Evolutionary conservation across 2,113 vertebrate genomes (phyloP).

Genomic region (Columba janthina): DNA sequence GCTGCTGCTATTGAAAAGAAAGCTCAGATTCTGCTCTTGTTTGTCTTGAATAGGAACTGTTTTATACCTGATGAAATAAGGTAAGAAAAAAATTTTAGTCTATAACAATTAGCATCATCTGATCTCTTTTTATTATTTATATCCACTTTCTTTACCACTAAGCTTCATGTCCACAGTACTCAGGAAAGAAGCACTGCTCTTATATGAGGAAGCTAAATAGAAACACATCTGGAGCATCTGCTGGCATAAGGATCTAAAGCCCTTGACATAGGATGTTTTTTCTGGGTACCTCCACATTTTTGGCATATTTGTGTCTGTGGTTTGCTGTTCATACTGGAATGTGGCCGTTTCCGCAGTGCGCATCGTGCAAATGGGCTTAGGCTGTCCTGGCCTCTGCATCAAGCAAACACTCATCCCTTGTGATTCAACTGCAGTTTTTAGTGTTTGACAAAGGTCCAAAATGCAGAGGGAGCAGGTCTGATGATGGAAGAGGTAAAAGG

Average conservation of each 20-base stretch:
- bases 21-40: background rate
- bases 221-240: background rate
- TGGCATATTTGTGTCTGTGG: background rate
- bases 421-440: background rate
- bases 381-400: background rate
- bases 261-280: background rate
- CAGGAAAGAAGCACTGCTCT: background rate
- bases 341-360: background rate
- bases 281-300: background rate
- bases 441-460: background rate
- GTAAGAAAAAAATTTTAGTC: background rate
- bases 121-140: background rate
- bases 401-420: background rate
- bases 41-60: background rate
- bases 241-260: background rate
- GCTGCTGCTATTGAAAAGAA: background rate
- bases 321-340: background rate
- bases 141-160: background rate
- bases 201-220: background rate
- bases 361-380: background rate
- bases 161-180: background rate
- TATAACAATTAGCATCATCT: background rate
- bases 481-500: background rate
- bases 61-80: background rate
- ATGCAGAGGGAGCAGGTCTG: background rate